Conservation (phyloP, 1,140 invertebrate species). For the Pinna nobilis region DNA sequence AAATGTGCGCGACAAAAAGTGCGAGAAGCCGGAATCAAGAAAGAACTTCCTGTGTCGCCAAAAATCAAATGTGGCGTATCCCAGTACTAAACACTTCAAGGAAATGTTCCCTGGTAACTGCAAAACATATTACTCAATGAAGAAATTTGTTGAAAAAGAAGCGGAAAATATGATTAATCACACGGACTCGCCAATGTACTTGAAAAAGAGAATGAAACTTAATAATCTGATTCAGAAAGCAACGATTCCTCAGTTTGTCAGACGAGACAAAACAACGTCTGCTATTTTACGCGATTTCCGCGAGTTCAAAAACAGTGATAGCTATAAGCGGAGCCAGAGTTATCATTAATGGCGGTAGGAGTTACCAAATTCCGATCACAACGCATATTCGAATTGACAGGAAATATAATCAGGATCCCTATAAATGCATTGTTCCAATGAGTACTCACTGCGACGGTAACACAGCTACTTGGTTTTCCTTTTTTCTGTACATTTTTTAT, state of each 20-base stretch:
- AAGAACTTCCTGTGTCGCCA: neutral
- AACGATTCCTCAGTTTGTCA: constrained; percentile 16
- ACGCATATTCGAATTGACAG: too few species aligned
- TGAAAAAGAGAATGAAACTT: constrained; percentile 13
- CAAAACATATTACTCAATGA: constrained; percentile 23
- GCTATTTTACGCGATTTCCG: constrained; percentile 29
- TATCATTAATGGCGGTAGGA: too few species aligned
- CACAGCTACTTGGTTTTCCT: too few species aligned
- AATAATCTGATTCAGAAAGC: constrained; percentile 19
- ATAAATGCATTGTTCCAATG: too few species aligned
- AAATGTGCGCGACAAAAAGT: constrained; percentile 14
- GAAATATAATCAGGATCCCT: too few species aligned
- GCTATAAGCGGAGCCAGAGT: too few species aligned
- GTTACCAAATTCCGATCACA: too few species aligned
- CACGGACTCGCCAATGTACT: constrained; percentile 6
- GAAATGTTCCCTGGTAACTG: constrained; percentile 24
- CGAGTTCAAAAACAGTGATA: constrained; percentile 12
- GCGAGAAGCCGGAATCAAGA: neutral
- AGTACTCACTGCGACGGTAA: too few species aligned
- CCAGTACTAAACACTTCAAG: neutral
- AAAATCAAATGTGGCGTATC: neutral
- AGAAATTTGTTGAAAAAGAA: constrained; percentile 29
- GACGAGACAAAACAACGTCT: constrained; percentile 18
- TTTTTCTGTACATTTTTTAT: too few species aligned
- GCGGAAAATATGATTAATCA: constrained; percentile 8